These are phyloP conservation scores for Montipora capitata DNA, from an alignment of 92 coral and sea anemone genomes.

Conservation along the genomic window DNA sequence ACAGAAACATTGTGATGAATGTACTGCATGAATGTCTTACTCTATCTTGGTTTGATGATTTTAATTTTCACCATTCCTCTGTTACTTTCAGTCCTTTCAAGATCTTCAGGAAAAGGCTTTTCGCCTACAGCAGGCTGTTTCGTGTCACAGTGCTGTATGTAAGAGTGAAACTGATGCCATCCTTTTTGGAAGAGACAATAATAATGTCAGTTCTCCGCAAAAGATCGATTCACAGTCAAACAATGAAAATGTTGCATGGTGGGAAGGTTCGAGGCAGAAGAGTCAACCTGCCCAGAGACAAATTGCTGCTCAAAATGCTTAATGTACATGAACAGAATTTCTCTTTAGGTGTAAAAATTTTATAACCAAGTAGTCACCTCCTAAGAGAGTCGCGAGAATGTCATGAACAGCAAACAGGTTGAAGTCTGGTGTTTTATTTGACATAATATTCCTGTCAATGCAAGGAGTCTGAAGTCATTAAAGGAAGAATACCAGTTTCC, in stretches of 20 bases:
- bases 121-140: slow-evolving; percentile 67
- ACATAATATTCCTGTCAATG: too few relatives aligned
- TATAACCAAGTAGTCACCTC: too few relatives aligned
- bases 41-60: not conserved
- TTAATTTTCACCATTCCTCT: not conserved
- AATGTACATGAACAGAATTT: not conserved
- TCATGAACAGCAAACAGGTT: too few relatives aligned
- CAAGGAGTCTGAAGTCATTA: too few relatives aligned
- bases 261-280: slow-evolving; percentile 10
- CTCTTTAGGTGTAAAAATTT: not conserved
- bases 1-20: too few relatives aligned
- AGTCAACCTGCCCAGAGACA: slow-evolving; percentile 30
- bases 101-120: slow-evolving; percentile 62
- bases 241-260: slow-evolving; percentile 18
- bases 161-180: slow-evolving; percentile 75
- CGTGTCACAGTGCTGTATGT: slow-evolving; percentile 69
- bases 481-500: too few relatives aligned
- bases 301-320: slow-evolving; percentile 17
- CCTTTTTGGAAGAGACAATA: slow-evolving; percentile 66
- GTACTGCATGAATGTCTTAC: not conserved
- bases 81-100: slow-evolving; percentile 69
- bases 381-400: too few relatives aligned
- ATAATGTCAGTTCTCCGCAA: not conserved
- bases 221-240: not conserved
- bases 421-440: too few relatives aligned